Evolutionary conservation across 2,888 invertebrate genomes (phyloP).

Genomic region (Buathra laborator): DNA sequence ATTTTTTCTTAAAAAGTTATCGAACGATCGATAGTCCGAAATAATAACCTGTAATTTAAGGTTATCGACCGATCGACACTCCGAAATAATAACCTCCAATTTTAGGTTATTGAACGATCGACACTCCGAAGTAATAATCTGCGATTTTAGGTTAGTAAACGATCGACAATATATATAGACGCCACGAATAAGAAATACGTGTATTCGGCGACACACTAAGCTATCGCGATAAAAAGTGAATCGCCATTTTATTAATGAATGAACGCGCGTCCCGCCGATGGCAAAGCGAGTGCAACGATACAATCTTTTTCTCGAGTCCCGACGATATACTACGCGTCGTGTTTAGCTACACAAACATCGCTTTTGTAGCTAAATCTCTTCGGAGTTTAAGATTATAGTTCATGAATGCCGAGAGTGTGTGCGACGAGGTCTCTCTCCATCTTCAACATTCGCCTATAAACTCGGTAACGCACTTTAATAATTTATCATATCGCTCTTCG

Average conservation of each 20-base stretch:
- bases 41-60: too few species aligned
- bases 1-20: too few species aligned
- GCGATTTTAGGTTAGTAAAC: too few species aligned
- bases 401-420: constrained; percentile 49
- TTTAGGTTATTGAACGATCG: too few species aligned
- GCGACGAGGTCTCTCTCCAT: constrained; percentile 9
- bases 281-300: constrained; percentile 34
- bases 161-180: too few species aligned
- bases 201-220: not conserved
- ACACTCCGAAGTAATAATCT: too few species aligned
- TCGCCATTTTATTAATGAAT: constrained; percentile 60
- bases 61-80: too few species aligned
- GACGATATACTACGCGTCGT: constrained; percentile 35
- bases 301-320: constrained; percentile 41
- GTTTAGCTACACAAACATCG: constrained; percentile 58
- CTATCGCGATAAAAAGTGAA: constrained; percentile 22
- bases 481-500: constrained; percentile 52
- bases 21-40: too few species aligned
- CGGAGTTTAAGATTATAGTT: constrained; percentile 40
- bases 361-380: constrained; percentile 60
- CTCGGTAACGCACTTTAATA: constrained; percentile 43
- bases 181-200: not conserved
- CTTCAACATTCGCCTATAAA: constrained; percentile 3
- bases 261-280: constrained; percentile 45
- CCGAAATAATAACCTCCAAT: too few species aligned